Conservation (phyloP, 2,888 invertebrate species). For the Ferrisia virgata region DNA sequence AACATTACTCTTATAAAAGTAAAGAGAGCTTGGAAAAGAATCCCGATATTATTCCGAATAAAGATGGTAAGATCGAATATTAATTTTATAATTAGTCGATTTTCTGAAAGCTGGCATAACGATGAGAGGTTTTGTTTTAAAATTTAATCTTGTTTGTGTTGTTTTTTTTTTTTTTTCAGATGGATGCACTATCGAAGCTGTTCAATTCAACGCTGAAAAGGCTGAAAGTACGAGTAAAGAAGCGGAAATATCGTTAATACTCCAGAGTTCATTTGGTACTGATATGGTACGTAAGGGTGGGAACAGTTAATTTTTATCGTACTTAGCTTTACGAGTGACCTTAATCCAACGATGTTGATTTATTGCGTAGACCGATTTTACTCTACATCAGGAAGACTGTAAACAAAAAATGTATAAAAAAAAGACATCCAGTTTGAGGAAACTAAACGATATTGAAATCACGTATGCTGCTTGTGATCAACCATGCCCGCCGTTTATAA, state of each 20-base stretch:
- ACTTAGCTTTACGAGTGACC: not conserved
- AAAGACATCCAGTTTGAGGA: conserved; percentile 40
- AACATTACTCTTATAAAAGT: conserved; percentile 18
- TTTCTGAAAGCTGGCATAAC: no score
- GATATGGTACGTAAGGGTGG: conserved; percentile 24
- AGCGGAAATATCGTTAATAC: conserved; percentile 40
- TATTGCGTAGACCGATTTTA: conserved; percentile 6
- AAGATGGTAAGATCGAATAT: conserved; percentile 53
- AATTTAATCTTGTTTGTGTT: not conserved
- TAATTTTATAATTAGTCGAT: no score
- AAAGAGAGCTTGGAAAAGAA: conserved; percentile 74
- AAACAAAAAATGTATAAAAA: conserved; percentile 30
- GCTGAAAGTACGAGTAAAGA: conserved; percentile 11
- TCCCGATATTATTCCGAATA: conserved; percentile 85
- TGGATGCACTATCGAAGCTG: conserved; percentile 21
- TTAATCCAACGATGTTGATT: not conserved
- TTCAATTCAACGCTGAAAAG: conserved; percentile 19
- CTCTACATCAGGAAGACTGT: conserved; percentile 9
- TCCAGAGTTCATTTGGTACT: conserved; percentile 37
- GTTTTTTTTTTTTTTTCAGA: not conserved
- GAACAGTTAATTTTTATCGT: not conserved
- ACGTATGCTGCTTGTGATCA: conserved; percentile 44
- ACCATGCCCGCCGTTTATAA: conserved; percentile 42
- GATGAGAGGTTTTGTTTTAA: no score
- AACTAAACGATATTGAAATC: conserved; percentile 33